These are phyloP conservation scores for Lymantria monacha DNA, from an alignment of 2,888 invertebrate species.

Conservation along the genomic window DNA sequence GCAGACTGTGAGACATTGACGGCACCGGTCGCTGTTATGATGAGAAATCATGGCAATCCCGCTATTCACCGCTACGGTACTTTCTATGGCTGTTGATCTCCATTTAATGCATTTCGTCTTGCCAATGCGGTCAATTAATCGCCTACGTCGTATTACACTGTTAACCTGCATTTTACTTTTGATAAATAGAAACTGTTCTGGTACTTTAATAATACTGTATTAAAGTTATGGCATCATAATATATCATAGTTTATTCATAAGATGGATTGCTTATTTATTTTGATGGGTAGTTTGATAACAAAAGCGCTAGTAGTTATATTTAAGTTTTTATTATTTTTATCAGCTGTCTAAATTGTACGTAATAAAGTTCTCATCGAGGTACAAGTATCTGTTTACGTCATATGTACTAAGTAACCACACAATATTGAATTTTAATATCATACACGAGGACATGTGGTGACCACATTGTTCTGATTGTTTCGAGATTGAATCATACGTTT, in stretches of 20 bases:
- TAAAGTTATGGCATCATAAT: not conserved
- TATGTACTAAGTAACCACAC: constrained; percentile 55
- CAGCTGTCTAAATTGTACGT: constrained; percentile 39
- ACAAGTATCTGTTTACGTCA: constrained; percentile 57
- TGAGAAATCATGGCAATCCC: constrained; percentile 72
- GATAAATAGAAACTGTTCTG: constrained; percentile 11
- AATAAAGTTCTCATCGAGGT: constrained; percentile 45
- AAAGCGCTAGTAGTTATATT: no score
- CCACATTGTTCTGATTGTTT: constrained; percentile 46
- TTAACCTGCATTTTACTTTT: constrained; percentile 37
- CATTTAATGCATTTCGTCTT: constrained; percentile 73
- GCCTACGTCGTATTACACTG: constrained; percentile 44
- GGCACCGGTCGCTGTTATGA: constrained; percentile 39
- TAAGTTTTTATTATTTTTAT: not conserved
- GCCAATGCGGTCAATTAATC: constrained; percentile 72
- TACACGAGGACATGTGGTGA: constrained; percentile 62
- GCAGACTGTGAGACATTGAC: constrained; percentile 25
- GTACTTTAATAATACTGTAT: not conserved
- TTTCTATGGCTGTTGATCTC: constrained; percentile 67
- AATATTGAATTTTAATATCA: constrained; percentile 62
- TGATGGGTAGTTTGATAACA: no score
- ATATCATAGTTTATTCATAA: no score
- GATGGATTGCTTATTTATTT: no score
- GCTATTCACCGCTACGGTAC: constrained; percentile 77
- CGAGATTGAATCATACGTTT: constrained; percentile 62